These are phyloP conservation scores for Pogonomyrmex californicus DNA, from an alignment of 1,140 invertebrate genomes.

Conservation along the genomic window DNA sequence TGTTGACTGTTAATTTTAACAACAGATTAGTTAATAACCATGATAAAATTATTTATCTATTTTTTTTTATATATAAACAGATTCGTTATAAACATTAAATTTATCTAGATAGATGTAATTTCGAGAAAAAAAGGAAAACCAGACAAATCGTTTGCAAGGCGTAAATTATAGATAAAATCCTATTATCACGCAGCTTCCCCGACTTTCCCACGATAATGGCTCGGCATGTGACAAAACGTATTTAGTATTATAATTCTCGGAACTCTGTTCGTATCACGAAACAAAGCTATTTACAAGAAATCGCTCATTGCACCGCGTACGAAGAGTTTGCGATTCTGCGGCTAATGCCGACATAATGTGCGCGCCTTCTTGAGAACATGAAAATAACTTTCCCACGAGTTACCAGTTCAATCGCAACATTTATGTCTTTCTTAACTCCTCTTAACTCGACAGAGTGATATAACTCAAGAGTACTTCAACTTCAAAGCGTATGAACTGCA, in stretches of 20 bases:
- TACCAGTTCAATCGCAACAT: constrained; percentile 49
- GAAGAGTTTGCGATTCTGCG: constrained; percentile 58
- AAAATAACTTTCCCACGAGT: constrained; percentile 68
- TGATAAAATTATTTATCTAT: constrained; percentile 14
- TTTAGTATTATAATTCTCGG: constrained; percentile 51
- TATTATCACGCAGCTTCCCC: background rate
- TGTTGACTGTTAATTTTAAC: background rate
- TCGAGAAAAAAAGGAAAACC: background rate
- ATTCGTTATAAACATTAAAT: background rate
- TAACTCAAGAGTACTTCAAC: background rate
- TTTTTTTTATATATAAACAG: background rate
- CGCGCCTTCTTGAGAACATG: constrained; percentile 1
- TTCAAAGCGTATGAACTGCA: background rate
- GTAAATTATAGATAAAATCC: constrained; percentile 22
- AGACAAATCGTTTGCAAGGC: background rate
- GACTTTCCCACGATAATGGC: constrained; percentile 39
- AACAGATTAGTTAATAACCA: background rate
- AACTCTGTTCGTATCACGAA: constrained; percentile 53
- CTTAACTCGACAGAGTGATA: background rate
- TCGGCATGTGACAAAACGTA: constrained; percentile 30
- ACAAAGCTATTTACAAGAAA: constrained; percentile 65
- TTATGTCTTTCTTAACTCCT: constrained; percentile 28
- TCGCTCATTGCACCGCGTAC: constrained; percentile 10
- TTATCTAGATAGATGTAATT: background rate
- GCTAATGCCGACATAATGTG: constrained; percentile 7